Evolutionary conservation across 2,888 invertebrate species (phyloP).

Genomic region (Netelia inedita): DNA sequence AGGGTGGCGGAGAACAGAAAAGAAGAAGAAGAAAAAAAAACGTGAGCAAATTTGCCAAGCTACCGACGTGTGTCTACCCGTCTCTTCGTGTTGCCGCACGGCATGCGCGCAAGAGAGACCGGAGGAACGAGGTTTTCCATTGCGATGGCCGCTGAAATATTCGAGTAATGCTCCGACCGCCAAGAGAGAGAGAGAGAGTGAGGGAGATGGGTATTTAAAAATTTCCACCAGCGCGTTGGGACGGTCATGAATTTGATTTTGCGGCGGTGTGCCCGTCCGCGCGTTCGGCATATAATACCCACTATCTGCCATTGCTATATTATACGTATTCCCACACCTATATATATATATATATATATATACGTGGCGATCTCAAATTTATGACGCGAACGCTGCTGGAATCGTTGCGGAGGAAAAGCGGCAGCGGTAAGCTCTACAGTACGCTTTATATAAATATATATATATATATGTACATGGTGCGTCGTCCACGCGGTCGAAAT

Average conservation of each 20-base stretch:
- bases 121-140: slow-evolving; percentile 49
- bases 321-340: slow-evolving; percentile 1
- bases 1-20: too few species aligned
- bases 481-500: slow-evolving; percentile 62
- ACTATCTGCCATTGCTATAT: slow-evolving; percentile 47
- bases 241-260: slow-evolving; percentile 67
- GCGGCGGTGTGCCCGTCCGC: slow-evolving; percentile 58
- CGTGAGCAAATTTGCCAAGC: slow-evolving; percentile 40
- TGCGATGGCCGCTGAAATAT: slow-evolving; percentile 51
- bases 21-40: too few species aligned
- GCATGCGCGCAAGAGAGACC: slow-evolving; percentile 2
- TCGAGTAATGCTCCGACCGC: slow-evolving; percentile 47
- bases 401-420: slow-evolving; percentile 60
- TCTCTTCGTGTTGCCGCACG: neutral
- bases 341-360: neutral
- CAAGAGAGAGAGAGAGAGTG: slow-evolving; percentile 22
- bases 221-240: slow-evolving; percentile 58
- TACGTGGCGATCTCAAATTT: slow-evolving; percentile 53
- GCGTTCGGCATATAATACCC: slow-evolving; percentile 49
- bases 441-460: neutral
- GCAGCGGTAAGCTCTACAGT: slow-evolving; percentile 29
- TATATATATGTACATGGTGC: neutral
- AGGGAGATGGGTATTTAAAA: slow-evolving; percentile 60
- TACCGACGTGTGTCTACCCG: neutral
- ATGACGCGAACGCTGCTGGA: slow-evolving; percentile 62